A percentile compares a stretch with the other conserved stretches of the same genome.
Evolutionary conservation across 53 echinoderm and acorn worm species (phyloP).

Genomic region (Luidia sarsii): DNA sequence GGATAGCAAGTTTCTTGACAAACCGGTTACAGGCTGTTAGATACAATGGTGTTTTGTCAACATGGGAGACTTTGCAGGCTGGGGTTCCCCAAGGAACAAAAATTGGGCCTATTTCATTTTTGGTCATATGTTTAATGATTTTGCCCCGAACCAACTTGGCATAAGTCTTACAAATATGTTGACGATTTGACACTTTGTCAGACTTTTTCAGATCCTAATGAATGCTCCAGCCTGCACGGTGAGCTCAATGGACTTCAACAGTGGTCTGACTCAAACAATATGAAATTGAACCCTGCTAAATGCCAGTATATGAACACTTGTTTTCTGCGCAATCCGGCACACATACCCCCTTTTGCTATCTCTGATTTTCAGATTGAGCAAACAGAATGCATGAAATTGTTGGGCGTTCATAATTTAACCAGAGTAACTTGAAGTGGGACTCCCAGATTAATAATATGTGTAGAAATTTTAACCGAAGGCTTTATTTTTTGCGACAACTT

Average conservation of each 20-base stretch:
- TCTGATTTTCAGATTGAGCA: not conserved
- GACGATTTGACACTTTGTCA: slow-evolving; percentile 39
- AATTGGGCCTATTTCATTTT: not conserved
- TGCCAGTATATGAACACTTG: slow-evolving; percentile 3
- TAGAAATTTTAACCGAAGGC: no score
- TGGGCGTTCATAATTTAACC: not conserved
- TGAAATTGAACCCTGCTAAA: slow-evolving; percentile 10
- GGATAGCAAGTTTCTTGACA: not conserved
- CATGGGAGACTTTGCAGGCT: not conserved
- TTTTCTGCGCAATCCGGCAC: not conserved
- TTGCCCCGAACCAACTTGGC: not conserved
- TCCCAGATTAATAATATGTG: not conserved
- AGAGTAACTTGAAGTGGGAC: slow-evolving; percentile 8
- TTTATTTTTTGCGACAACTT: no score
- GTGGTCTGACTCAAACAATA: slow-evolving; percentile 25
- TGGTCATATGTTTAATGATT: slow-evolving; percentile 23
- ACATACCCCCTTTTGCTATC: not conserved
- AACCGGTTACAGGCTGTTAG: slow-evolving; percentile 1
- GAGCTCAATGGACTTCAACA: not conserved
- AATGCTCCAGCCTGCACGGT: not conserved
- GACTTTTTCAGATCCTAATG: not conserved
- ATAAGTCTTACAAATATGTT: slow-evolving; percentile 32
- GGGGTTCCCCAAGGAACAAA: not conserved
- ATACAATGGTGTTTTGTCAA: not conserved
- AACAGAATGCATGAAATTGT: slow-evolving; percentile 1